Conservation (phyloP, 2,113 vertebrate species). For the Cebus imitator region DNA sequence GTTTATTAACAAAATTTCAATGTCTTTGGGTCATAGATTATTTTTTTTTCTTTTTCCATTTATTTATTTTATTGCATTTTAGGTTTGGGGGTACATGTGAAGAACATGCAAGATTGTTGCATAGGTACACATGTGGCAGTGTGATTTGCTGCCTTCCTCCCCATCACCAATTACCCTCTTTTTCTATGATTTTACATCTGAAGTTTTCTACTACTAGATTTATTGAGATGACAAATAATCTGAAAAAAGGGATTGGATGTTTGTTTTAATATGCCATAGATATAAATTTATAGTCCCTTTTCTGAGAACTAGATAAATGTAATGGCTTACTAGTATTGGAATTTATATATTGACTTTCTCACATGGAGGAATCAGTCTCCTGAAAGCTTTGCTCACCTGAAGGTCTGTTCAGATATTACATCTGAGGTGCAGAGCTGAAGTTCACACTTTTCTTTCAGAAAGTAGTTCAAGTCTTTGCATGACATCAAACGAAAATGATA, state of each 20-base stretch:
- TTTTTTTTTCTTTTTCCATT: background rate
- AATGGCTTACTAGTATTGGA: background rate
- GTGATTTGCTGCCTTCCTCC: too few relatives aligned
- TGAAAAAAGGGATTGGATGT: background rate
- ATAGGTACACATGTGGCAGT: too few relatives aligned
- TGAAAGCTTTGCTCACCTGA: background rate
- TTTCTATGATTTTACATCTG: conserved; percentile 30
- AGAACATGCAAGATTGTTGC: too few relatives aligned
- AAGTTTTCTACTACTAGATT: conserved; percentile 27
- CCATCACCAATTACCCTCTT: background rate
- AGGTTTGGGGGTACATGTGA: too few relatives aligned
- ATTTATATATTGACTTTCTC: background rate
- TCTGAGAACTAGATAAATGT: background rate
- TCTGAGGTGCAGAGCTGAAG: background rate
- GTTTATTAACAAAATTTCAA: background rate
- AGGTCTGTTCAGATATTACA: background rate
- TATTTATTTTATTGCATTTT: too few relatives aligned
- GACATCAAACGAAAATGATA: conserved; percentile 41
- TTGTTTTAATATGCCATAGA: background rate
- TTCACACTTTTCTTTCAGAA: conserved; percentile 1
- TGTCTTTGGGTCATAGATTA: background rate
- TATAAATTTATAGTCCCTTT: background rate
- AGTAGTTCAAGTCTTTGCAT: background rate
- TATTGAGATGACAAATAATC: background rate
- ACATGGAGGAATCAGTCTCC: background rate